Percentiles rank a stretch among this genome's conserved stretches.
These are phyloP conservation scores for Calcarius ornatus DNA, from an alignment of 2,113 vertebrate species.

Conservation along the genomic window DNA sequence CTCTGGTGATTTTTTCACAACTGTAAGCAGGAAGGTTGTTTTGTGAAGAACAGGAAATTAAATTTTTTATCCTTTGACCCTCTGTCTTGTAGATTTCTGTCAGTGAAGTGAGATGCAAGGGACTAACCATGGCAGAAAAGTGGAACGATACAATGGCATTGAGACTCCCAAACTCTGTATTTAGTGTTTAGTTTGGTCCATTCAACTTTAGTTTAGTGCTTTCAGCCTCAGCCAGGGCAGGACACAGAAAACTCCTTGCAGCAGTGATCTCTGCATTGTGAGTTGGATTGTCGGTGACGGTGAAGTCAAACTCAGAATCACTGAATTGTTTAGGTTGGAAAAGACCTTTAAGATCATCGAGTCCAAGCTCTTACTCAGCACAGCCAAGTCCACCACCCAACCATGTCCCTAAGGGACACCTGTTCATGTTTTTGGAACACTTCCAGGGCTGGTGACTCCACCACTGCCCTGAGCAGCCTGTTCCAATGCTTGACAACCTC, in stretches of 20 bases:
- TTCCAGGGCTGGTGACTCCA: not conserved
- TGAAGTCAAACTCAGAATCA: not conserved
- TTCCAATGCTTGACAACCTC: not conserved
- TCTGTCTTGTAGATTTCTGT: not conserved
- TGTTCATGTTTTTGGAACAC: fast-evolving
- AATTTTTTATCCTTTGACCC: not conserved
- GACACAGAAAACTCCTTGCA: not conserved
- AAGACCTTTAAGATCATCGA: not conserved
- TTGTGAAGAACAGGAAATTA: not conserved
- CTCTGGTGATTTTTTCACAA: not conserved
- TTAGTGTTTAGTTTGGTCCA: not conserved
- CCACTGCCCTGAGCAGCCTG: not conserved
- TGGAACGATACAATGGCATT: fast-evolving
- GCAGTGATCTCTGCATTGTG: not conserved
- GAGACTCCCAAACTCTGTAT: not conserved
- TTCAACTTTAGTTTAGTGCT: not conserved
- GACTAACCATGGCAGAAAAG: not conserved
- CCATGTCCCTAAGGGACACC: not conserved
- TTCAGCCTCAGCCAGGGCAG: not conserved
- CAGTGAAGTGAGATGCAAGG: not conserved
- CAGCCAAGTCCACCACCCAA: not conserved
- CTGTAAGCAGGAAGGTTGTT: not conserved
- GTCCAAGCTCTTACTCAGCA: not conserved
- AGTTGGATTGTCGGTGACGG: not conserved
- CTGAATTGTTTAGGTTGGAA: not conserved